These are phyloP conservation scores for Schrankia costaestrigalis DNA, from an alignment of 2,888 invertebrate genomes.

Conservation along the genomic window DNA sequence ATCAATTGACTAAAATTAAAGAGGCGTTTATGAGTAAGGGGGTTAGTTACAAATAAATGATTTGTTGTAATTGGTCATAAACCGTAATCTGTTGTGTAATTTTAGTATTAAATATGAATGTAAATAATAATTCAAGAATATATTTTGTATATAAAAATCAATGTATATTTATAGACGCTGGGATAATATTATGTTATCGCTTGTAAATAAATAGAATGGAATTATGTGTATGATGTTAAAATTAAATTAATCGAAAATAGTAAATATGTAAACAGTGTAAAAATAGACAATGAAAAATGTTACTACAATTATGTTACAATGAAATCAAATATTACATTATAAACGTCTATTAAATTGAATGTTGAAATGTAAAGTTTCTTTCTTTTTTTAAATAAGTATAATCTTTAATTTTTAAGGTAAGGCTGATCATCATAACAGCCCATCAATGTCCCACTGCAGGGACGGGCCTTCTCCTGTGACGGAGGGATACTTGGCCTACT, in stretches of 20 bases:
- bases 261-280: constrained; percentile 25
- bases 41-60: background rate
- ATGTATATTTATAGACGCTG: constrained; percentile 34
- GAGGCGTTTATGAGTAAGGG: background rate
- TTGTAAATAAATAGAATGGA: constrained; percentile 41
- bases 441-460: too few species aligned
- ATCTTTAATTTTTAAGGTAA: background rate
- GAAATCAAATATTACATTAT: constrained; percentile 33
- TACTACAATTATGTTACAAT: constrained; percentile 26
- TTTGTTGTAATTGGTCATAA: background rate
- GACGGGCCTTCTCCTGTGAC: too few species aligned
- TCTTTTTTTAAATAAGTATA: constrained; percentile 3
- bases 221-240: constrained; percentile 22
- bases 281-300: constrained; percentile 24
- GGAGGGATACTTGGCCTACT: too few species aligned
- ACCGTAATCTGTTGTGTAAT: too few species aligned
- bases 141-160: constrained; percentile 35
- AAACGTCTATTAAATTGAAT: constrained; percentile 48
- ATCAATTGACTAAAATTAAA: too few species aligned
- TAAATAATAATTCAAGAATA: constrained; percentile 29
- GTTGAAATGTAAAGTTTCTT: constrained; percentile 32
- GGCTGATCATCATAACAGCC: background rate
- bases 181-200: constrained; percentile 32
- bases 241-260: constrained; percentile 2
- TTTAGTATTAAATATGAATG: constrained; percentile 7